Percentiles rank a stretch among this genome's conserved stretches.
phyloP scores from a whole-genome alignment of 2,797 vertebrate species.

The Melanotaenia trifasciata region DNA sequence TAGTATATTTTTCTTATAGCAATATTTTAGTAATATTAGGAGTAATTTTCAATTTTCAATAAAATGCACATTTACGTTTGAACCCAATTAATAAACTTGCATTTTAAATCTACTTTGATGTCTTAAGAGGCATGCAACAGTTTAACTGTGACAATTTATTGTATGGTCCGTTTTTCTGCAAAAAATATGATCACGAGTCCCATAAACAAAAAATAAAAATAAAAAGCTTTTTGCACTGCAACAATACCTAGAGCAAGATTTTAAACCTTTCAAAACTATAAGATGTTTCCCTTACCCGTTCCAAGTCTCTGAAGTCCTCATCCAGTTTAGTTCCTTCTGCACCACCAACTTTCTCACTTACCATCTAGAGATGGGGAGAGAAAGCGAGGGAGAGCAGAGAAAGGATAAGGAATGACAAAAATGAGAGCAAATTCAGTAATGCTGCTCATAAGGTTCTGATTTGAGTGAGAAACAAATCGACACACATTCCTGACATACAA shows the following conservation, averaged over 20 bases:
- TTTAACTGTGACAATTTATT: background rate
- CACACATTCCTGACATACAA: conserved; percentile 14
- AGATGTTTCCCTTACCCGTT: conserved; percentile 86
- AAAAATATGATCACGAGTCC: background rate
- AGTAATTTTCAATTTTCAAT: background rate
- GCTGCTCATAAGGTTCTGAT: conserved; percentile 41
- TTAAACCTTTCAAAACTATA: background rate
- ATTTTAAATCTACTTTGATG: background rate
- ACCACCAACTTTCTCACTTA: conserved; percentile 98
- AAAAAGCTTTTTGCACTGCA: background rate
- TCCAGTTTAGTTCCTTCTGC: conserved; percentile 98
- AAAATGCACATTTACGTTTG: background rate
- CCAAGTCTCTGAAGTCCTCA: conserved; percentile 97
- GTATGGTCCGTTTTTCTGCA: background rate
- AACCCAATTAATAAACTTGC: background rate
- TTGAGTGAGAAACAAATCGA: conserved; percentile 15
- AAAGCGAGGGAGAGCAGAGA: background rate
- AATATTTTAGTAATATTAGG: background rate
- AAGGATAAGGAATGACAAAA: background rate
- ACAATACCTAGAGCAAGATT: conserved; percentile 5
- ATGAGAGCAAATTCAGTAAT: conserved; percentile 21
- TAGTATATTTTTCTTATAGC: background rate
- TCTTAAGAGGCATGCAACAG: background rate
- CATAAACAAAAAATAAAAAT: background rate
- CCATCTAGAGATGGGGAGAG: conserved; percentile 83